Evolutionary conservation across 1,140 invertebrate genomes (phyloP), one percentile per base, ranked within the genome.

Genomic region (Scaptodrosophila lebanonensis): DNA sequence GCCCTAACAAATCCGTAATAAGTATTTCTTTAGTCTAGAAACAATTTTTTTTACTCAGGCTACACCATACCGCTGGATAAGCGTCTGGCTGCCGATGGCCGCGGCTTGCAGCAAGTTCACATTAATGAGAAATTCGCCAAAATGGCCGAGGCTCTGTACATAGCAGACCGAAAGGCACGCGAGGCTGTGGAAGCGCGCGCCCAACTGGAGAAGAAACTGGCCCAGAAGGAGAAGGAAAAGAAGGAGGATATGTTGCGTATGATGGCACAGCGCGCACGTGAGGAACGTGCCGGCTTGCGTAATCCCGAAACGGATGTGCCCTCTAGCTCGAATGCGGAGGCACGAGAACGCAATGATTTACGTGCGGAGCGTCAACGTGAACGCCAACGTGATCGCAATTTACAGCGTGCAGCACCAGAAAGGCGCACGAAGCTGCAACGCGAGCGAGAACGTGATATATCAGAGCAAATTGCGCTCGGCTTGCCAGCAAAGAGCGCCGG

Each of bases 51-150:
- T 20, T 3, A 11, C 5, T 15, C 9, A 75, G 73, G 75, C 57
- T 99, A 99, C 88, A 99, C 98, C 0, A 98, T 99, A 83, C 98
- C 98, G 0, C 88, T 99, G 54, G 98, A 99, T 87, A 99, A 99
- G 89, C 92, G 98, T 70, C 88, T 99, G 65, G 98, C 98, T 1
- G 98, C 98, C 8, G 98, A 99, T 88, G 98, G 98, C 0, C 89
- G 98, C 38, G 98, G 98, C 6, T 88, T 99, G 0, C 98, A 99
- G 82, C 96, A 98, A 86, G 93, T 96, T 11, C 98, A 99, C 79
- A 97, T 99, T 44, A 99, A 99, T 86, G 98, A 99, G 88, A 99
- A 99, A 85, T 99, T 99, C 89, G 97, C 98, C 0, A 99, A 99
- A 87, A 88, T 99, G 25, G 95, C 98, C 0, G 98, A 99, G 88